Evolutionary conservation across 2,888 invertebrate species (phyloP), one percentile per base, ranked within the genome.

Genomic region (Parnassius apollo): DNA sequence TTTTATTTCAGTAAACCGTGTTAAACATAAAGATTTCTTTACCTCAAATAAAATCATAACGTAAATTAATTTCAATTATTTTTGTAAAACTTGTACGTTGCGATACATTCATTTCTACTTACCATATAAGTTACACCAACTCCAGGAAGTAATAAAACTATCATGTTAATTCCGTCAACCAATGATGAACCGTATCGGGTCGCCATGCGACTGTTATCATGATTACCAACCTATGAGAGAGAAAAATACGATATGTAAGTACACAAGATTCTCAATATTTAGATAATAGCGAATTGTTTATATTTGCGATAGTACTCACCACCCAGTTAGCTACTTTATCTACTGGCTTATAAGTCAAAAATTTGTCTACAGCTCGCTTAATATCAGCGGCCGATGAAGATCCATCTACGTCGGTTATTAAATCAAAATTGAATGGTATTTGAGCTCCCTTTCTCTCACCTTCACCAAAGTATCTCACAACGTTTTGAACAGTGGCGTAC

Each of bases 351-450:
- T 93, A 93, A 18, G 91, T 86, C 66, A 95, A 76, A 93, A 96
- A 96, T 59, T 92, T 89, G 56, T 95, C 93, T 57, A 95, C 92
- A 7, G 93, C 86, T 35, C 85, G 82, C 68, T 94, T 93, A 64
- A 95, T 93, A 71, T 94, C 93, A 60, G 85, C 78, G 8, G 95
- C 94, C 45, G 91, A 93, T 1, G 95, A 95, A 0, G 84, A 82
- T 0, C 80, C 82, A 67, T 92, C 91, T 1, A 95, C 85, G 66
- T 94, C 92, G 12, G 90, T 92, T 56, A 96, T 94, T 55, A 97
- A 90, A 70, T 94, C 92, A 76, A 96, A 96, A 80, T 97, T 97
- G 75, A 96, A 96, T 0, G 96, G 95, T 75, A 97, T 93, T 73
- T 96, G 95, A 2, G 95, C 93, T 22, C 96, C 95, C 13, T 80